phyloP scores from a whole-genome alignment of 2,797 vertebrate genomes.

The Cercopithecus diana region DNA sequence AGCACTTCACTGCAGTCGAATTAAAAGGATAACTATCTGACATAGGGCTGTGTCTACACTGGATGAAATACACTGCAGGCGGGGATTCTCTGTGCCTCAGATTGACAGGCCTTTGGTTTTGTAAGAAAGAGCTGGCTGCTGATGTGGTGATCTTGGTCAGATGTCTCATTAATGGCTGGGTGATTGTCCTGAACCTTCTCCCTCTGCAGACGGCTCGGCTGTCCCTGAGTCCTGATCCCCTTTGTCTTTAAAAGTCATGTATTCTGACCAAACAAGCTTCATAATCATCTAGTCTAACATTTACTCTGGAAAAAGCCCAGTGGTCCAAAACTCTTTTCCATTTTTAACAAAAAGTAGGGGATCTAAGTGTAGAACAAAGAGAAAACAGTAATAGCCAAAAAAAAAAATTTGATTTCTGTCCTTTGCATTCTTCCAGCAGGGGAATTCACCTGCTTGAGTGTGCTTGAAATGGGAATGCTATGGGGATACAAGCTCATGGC shows the following conservation, averaged over 20 bases:
- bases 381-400: background rate
- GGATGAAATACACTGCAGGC: background rate
- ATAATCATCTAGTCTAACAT: background rate
- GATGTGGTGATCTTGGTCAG: background rate
- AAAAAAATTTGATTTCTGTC: background rate
- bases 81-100: rapidly evolving
- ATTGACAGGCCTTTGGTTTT: background rate
- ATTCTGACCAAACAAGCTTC: background rate
- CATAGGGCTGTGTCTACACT: background rate
- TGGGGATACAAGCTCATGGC: rapidly evolving
- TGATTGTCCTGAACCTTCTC: background rate
- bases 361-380: background rate
- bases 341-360: background rate
- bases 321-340: background rate
- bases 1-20: background rate
- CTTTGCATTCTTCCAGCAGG: background rate
- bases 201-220: background rate
- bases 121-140: background rate
- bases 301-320: background rate
- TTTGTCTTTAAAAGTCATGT: background rate
- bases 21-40: conserved; percentile 9
- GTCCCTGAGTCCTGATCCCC: background rate
- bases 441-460: background rate
- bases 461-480: background rate
- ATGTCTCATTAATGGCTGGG: background rate